Base-by-base conservation (phyloP, 1,140 invertebrate genomes). In the Neotoxoptera formosana region DNA sequence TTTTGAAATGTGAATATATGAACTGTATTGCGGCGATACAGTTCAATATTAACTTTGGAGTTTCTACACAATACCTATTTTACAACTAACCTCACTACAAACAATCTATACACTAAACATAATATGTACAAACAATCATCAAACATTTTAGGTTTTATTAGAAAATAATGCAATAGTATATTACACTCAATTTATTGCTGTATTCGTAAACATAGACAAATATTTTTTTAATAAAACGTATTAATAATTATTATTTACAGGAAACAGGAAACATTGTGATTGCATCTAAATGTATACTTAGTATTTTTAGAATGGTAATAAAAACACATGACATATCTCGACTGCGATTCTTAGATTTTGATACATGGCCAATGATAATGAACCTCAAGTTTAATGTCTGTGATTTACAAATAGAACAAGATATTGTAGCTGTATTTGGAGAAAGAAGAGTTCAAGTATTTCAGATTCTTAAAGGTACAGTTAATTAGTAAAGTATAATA, bases 321-420 rank as follows among this genome's bases (percentile, higher is more conserved):
- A 96, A 96, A 94, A 96, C 96, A 0, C 96, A 97, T 94, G 96
- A 96, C 94, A 95, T 96, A 76, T 97, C 96, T 11, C 96, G 96
- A 94, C 95, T 96, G 81, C 96, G 96, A 94, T 97, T 97, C 94
- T 95, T 97, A 89, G 97, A 97, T 94, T 97, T 97, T 95, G 96
- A 97, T 94, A 96, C 96, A 92, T 95, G 95, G 94, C 94, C 95
- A 17, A 95, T 95, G 94, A 95, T 95, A 7, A 94, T 96, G 20
- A 95, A 96, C 87, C 95, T 96, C 67, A 95, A 95, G 91, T 97
- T 96, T 94, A 94, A 93, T 76, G 96, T 96, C 0, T 95, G 94
- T 4, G 94, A 95, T 48, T 95, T 97, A 86, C 95, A 95, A 60
- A 95, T 97, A 23, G 95, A 95, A 25, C 96, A 97, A 94, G 96